Conservation (phyloP, 1,140 invertebrate genomes). For the Macrocentrus cingulum region DNA sequence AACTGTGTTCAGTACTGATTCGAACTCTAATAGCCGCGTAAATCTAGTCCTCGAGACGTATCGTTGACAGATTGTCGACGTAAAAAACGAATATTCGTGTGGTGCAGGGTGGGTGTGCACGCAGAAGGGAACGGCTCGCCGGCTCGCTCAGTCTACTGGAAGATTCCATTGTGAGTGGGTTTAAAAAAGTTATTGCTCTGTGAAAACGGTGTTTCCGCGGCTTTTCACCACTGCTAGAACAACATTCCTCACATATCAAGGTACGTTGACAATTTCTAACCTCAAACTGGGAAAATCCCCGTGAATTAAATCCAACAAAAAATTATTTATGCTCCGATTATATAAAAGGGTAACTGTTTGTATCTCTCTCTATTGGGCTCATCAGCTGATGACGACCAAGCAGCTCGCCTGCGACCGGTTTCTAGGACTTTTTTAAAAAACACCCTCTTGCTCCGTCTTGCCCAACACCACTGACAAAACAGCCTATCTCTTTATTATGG, state of each 20-base stretch:
- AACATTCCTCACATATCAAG: slow-evolving; percentile 18
- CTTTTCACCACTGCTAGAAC: slow-evolving; percentile 22
- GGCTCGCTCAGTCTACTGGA: slow-evolving; percentile 56
- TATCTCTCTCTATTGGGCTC: slow-evolving; percentile 42
- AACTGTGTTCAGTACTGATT: background rate
- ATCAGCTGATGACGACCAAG: slow-evolving; percentile 48
- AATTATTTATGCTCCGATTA: too few species aligned
- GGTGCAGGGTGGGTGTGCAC: slow-evolving; percentile 44
- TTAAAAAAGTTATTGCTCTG: slow-evolving; percentile 45
- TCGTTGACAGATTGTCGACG: background rate
- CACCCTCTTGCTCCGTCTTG: background rate
- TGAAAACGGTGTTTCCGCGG: slow-evolving; percentile 34
- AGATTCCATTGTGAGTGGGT: slow-evolving; percentile 57
- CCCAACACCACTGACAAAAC: too few species aligned
- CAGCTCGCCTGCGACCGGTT: slow-evolving; percentile 35
- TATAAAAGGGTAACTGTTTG: too few species aligned
- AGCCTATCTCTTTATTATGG: background rate
- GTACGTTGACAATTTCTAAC: slow-evolving; percentile 1
- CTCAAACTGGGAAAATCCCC: background rate
- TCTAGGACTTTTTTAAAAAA: slow-evolving; percentile 19
- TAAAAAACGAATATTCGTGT: slow-evolving; percentile 28
- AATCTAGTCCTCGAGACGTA: background rate
- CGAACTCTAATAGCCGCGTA: background rate
- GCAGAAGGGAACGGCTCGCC: slow-evolving; percentile 50
- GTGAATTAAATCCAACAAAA: background rate